Base-by-base conservation (phyloP, 2,888 invertebrate species). In the Tetanocera ferruginea region DNA sequence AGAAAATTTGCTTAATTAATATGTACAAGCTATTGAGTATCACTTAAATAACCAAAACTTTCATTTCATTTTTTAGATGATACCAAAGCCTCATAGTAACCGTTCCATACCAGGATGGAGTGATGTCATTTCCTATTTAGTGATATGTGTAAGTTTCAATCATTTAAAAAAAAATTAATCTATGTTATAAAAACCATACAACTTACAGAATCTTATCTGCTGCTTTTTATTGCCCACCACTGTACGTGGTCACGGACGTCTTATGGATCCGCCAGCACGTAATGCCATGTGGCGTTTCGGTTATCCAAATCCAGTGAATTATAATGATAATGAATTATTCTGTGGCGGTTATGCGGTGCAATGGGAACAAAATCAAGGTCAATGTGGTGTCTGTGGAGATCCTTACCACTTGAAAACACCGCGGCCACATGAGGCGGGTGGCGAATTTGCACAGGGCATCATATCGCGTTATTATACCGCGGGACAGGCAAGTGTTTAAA, bases 271-370 rank as follows among this genome's bases (percentile, higher is more conserved):
- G 0, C 97, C 98, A 3, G 95, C 97, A 0, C 92, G 98, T 79
- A 97, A 97, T 90, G 94, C 95, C 70, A 97, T 97, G 97, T 98
- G 98, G 98, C 92, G 98, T 79, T 95, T 95, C 86, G 98, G 98
- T 0, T 98, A 95, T 90, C 95, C 95, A n/a, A 97, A 96, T 90
- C 96, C 97, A 2, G 96, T 96, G 78, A 97, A 98, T 90, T 98
- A 97, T 88, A 96, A 97, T 85, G 97, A 98, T 89, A 97, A 97
- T 86, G 97, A 97, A 90, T 92, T 97, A 19, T 97, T 95, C 90
- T 98, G 98, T 87, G 97, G 97, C 31, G 97, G 97, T 72, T 96
- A 95, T 87, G 94, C 96, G 88, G 96, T 96, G 77, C 96, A 96
- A 90, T 96, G 96, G 95, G 94, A 94, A 85, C 94, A 95, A 90